Conservation (phyloP, 2,113 vertebrate genomes). For the Tricholaema leucomelas region DNA sequence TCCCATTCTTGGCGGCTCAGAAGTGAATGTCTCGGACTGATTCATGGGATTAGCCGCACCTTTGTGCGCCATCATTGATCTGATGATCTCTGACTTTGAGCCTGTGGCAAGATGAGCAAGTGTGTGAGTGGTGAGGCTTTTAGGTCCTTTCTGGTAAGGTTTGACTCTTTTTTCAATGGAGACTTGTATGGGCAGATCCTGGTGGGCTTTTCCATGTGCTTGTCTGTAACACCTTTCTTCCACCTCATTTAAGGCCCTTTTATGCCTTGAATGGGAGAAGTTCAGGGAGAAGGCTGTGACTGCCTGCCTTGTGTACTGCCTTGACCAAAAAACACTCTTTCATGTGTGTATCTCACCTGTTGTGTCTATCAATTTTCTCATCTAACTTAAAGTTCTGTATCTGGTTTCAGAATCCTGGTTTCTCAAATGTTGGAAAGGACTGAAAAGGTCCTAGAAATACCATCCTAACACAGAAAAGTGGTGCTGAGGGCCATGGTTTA, state of each 20-base stretch:
- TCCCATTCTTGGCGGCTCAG: slow-evolving; percentile 6
- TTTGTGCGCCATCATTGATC: not conserved
- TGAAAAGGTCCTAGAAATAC: not conserved
- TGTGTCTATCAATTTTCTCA: not conserved
- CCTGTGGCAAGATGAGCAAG: not conserved
- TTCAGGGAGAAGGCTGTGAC: not conserved
- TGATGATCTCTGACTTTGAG: not conserved
- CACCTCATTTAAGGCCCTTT: not conserved
- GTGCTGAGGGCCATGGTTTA: no score
- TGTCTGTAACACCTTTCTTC: not conserved
- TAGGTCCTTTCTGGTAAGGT: not conserved
- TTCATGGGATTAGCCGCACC: not conserved
- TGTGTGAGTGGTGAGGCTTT: not conserved
- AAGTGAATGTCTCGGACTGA: not conserved
- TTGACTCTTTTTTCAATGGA: not conserved
- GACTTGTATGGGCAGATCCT: not conserved
- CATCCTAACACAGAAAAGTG: not conserved
- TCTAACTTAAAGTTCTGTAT: not conserved
- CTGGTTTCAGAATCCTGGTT: not conserved
- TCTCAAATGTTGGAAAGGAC: not conserved
- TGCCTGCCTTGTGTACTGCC: not conserved
- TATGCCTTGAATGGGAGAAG: not conserved
- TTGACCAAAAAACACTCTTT: not conserved
- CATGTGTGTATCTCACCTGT: fast-evolving
- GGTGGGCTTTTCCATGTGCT: not conserved